phyloP scores from a whole-genome alignment of 2,888 invertebrate genomes.

The Coecobrya sp. region DNA sequence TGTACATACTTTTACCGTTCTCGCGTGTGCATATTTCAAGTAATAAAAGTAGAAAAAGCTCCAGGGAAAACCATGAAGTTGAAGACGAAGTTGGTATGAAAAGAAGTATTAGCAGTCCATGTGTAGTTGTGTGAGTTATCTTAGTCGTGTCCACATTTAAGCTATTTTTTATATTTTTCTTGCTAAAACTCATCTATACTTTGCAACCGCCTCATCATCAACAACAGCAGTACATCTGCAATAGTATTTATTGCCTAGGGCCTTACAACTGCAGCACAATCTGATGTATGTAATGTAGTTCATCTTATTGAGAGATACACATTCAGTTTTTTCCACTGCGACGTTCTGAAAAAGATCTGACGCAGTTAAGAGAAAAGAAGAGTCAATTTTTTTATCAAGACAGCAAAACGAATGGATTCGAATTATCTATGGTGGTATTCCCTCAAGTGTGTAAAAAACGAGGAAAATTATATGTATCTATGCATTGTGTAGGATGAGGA shows the following conservation, averaged over 20 bases:
- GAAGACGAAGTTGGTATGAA: slow-evolving; percentile 5
- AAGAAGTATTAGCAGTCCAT: not conserved
- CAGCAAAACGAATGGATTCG: slow-evolving; percentile 49
- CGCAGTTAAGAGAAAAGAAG: slow-evolving; percentile 29
- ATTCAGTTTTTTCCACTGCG: slow-evolving; percentile 4
- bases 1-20: slow-evolving; percentile 56
- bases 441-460: slow-evolving; percentile 70
- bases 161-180: slow-evolving; percentile 27
- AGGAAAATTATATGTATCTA: slow-evolving; percentile 21
- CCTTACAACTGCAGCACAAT: slow-evolving; percentile 2
- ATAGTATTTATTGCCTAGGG: not conserved
- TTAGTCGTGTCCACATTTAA: slow-evolving; percentile 7
- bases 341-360: slow-evolving; percentile 27
- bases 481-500: not conserved
- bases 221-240: not conserved
- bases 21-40: slow-evolving; percentile 69
- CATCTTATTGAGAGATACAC: slow-evolving; percentile 23
- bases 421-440: slow-evolving; percentile 64
- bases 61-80: slow-evolving; percentile 51
- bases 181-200: slow-evolving; percentile 43
- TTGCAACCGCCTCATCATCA: not conserved
- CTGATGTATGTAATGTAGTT: slow-evolving; percentile 9
- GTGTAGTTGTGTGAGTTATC: not conserved
- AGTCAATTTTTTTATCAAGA: slow-evolving; percentile 66
- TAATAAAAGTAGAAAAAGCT: slow-evolving; percentile 48